phyloP scores from a whole-genome alignment of 2,797 vertebrate species.

The Eutrigla gurnardus region DNA sequence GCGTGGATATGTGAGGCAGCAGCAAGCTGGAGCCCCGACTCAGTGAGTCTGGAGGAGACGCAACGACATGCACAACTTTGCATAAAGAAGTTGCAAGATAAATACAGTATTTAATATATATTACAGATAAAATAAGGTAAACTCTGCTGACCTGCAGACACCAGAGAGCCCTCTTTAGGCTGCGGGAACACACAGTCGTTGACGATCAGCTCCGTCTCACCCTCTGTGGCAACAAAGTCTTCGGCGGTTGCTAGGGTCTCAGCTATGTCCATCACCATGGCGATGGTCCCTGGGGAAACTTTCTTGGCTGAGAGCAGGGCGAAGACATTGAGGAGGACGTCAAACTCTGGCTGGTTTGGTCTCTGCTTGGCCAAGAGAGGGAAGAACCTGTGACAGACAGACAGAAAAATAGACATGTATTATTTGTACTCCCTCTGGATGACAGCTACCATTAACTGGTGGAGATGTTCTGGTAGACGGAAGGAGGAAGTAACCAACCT shows the following conservation, averaged over 20 bases:
- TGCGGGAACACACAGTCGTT: constrained; percentile 79
- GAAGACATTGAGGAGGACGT: constrained; percentile 91
- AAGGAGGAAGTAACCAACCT: constrained; percentile 80
- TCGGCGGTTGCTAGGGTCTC: constrained; percentile 88
- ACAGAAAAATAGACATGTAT: neutral
- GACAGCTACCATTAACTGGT: neutral
- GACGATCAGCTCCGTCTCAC: constrained; percentile 78
- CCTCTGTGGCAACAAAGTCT: constrained; percentile 87
- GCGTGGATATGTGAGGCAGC: constrained; percentile 90
- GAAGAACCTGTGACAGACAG: constrained; percentile 86
- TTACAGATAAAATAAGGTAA: neutral
- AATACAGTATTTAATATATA: neutral
- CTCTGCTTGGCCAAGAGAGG: constrained; percentile 92
- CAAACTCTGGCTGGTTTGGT: constrained; percentile 85
- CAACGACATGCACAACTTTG: neutral
- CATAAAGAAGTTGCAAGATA: neutral
- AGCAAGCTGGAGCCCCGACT: constrained; percentile 88
- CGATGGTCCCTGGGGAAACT: constrained; percentile 83
- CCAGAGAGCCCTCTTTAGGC: constrained; percentile 57
- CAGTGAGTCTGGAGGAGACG: constrained; percentile 79
- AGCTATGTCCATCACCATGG: constrained; percentile 90
- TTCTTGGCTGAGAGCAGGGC: constrained; percentile 91
- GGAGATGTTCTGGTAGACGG: neutral
- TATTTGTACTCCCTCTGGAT: constrained; percentile 1
- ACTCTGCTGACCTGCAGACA: constrained; percentile 79